phyloP scores from a whole-genome alignment of 2,888 invertebrate species.

The Polylopha cassiicola region DNA sequence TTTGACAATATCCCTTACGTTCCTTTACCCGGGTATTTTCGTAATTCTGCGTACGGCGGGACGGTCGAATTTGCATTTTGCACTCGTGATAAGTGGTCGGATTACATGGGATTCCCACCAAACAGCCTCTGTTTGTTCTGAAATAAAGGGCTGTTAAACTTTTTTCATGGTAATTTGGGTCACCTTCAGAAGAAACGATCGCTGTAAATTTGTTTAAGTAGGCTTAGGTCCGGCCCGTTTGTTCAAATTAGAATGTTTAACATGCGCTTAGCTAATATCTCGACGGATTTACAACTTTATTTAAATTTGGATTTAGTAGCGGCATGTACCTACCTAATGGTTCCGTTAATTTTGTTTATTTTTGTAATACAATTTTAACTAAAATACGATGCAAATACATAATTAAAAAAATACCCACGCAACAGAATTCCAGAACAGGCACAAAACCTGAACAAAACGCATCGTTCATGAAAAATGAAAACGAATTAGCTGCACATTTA shows the following conservation, averaged over 20 bases:
- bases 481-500: too few species aligned
- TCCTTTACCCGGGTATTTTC: constrained; percentile 51
- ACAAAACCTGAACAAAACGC: too few species aligned
- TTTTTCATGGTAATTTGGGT: constrained; percentile 76
- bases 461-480: too few species aligned
- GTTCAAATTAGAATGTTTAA: constrained; percentile 56
- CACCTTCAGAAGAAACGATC: constrained; percentile 70
- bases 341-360: too few species aligned
- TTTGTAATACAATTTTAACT: too few species aligned
- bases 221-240: constrained; percentile 60
- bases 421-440: too few species aligned
- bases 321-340: too few species aligned
- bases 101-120: constrained; percentile 73
- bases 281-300: constrained; percentile 21
- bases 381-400: too few species aligned
- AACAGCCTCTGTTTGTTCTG: constrained; percentile 73
- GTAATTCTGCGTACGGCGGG: constrained; percentile 66
- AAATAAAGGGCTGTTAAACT: constrained; percentile 76
- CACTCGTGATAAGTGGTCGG: constrained; percentile 76
- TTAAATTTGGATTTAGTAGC: constrained; percentile 15
- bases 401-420: too few species aligned
- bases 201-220: constrained; percentile 74
- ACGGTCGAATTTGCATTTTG: constrained; percentile 74
- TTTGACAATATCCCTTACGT: constrained; percentile 70
- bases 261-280: constrained; percentile 33